These are phyloP conservation scores for Drosophila gunungcola DNA, from an alignment of 1,140 invertebrate species.

Conservation along the genomic window DNA sequence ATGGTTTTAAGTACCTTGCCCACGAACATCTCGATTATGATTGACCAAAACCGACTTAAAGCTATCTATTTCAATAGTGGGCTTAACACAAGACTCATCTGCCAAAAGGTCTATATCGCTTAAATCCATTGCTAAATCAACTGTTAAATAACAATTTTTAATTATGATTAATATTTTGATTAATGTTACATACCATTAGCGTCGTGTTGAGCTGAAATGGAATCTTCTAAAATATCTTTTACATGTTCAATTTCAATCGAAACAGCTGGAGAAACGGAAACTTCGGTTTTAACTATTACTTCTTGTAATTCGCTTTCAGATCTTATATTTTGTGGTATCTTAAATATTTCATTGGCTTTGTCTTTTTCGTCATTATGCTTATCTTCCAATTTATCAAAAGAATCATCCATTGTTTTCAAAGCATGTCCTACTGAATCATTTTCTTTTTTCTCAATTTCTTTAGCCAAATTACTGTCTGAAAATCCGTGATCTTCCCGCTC, in stretches of 20 bases:
- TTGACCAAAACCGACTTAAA: conserved; percentile 7
- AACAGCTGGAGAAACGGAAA: not conserved
- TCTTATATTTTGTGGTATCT: not conserved
- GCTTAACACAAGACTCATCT: not conserved
- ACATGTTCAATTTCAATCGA: conserved; percentile 31
- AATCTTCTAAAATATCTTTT: conserved; percentile 10
- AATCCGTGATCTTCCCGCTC: not conserved
- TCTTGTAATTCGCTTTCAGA: not conserved
- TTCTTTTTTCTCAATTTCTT: not conserved
- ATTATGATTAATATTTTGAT: not conserved
- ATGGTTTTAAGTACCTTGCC: not conserved
- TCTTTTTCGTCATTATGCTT: not conserved
- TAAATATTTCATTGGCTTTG: not conserved
- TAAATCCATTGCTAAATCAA: not conserved
- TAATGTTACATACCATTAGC: not conserved
- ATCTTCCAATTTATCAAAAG: not conserved
- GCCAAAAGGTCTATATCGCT: not conserved
- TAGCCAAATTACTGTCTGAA: no score
- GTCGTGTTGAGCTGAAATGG: not conserved
- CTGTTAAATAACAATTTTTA: not conserved
- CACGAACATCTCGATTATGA: conserved; percentile 5
- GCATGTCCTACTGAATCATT: not conserved
- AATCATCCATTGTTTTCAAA: not conserved
- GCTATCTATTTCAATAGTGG: conserved; percentile 7
- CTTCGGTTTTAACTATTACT: not conserved